These are phyloP conservation scores for Perizoma affinitatum DNA, from an alignment of 2,888 invertebrate species.

Conservation along the genomic window DNA sequence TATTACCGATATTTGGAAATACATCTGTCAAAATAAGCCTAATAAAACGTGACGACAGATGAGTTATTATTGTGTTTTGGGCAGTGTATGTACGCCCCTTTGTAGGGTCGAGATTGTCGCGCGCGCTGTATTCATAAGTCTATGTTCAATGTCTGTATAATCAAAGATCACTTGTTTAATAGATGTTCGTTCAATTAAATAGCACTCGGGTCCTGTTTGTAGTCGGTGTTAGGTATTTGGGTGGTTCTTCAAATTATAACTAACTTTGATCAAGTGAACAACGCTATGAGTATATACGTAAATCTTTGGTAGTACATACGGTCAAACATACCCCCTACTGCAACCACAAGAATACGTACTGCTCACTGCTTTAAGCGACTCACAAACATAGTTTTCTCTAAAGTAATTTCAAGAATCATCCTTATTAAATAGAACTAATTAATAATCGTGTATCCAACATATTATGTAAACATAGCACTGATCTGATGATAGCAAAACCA, in stretches of 20 bases:
- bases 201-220: constrained; percentile 62
- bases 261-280: neutral
- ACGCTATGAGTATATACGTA: no score
- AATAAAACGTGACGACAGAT: neutral
- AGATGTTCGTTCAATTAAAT: constrained; percentile 51
- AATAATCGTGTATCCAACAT: constrained; percentile 7
- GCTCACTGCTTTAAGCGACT: no score
- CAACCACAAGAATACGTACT: no score
- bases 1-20: no score
- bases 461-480: constrained; percentile 10
- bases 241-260: constrained; percentile 34
- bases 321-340: no score
- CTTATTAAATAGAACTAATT: constrained; percentile 23
- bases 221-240: constrained; percentile 40
- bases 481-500: constrained; percentile 25
- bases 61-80: constrained; percentile 10
- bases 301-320: no score
- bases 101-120: constrained; percentile 65
- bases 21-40: constrained; percentile 11
- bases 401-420: constrained; percentile 33
- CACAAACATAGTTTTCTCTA: neutral
- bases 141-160: constrained; percentile 50
- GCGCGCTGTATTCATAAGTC: constrained; percentile 53
- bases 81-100: neutral
- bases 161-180: constrained; percentile 53